A percentile compares a stretch with the other conserved stretches of the same genome.
These are phyloP conservation scores for Semnornis frantzii DNA, from an alignment of 2,113 vertebrate species.

Conservation along the genomic window DNA sequence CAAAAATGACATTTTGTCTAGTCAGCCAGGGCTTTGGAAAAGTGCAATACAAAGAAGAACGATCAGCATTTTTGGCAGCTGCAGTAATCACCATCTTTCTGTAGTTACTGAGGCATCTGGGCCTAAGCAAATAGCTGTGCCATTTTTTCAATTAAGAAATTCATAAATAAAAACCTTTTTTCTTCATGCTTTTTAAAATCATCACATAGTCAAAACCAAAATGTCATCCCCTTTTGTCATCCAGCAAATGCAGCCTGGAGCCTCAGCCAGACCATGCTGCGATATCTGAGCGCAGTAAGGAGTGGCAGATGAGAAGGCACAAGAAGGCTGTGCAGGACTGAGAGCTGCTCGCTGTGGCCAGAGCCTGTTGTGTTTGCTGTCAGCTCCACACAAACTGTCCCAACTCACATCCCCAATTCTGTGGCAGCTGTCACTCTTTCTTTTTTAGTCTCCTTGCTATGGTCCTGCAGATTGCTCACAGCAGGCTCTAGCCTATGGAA, in stretches of 20 bases:
- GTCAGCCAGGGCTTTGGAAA: not conserved
- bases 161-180: not conserved
- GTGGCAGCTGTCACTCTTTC: not conserved
- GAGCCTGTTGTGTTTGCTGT: not conserved
- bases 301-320: not conserved
- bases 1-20: not conserved
- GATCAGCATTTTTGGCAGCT: not conserved
- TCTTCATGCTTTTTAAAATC: not conserved
- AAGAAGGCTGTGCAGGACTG: not conserved
- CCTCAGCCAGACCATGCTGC: not conserved
- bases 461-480: not conserved
- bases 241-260: not conserved
- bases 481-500: not conserved
- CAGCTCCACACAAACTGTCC: not conserved
- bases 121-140: not conserved
- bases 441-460: not conserved
- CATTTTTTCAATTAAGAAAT: not conserved
- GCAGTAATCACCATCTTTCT: not conserved
- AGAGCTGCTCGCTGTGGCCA: not conserved
- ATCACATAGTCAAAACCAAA: not conserved
- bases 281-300: not conserved
- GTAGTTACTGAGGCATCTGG: not conserved
- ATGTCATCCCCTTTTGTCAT: not conserved
- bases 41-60: not conserved
- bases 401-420: fast-evolving